Evolutionary conservation across 2,113 vertebrate species (phyloP), one percentile per base, ranked within the genome.

Genomic region (Stegostoma tigrinum): DNA sequence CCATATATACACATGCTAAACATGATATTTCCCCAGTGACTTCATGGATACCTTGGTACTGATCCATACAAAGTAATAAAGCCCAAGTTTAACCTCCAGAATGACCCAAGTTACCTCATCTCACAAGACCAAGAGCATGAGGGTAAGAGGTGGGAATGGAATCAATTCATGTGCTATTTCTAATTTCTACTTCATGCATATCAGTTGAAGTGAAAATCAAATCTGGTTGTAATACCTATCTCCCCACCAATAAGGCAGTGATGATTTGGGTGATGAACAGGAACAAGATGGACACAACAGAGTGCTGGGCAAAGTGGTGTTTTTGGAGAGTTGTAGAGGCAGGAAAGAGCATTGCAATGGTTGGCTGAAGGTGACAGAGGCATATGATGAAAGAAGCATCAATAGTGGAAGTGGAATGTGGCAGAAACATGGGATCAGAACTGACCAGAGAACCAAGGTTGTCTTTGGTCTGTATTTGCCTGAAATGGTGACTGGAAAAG

Each of bases 81-180:
- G 48, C 24, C 87, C 52, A 90, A 52, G 52, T 90, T 90, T 90
- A 90, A 90, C 87, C 87, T 90, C 48, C 61, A 52, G 52, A 61
- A 3, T 90, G 52, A 52, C 87, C 27, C 0, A 27, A 61, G 30
- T 90, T 90, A 61, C 48, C n/a, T 90, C 52, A 90, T 90, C 30
- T 34, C 48, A 61, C 34, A 27, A 55, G 27, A 15, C 61, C 5
- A 27, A 34, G 14, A 90, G 27, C 10, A 14, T 90, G 87, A 10
- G 52, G 12, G 8, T 30, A 27, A 30, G 48, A 12, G 86, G 30
- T 48, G 87, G 27, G 87, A 61, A 67, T 66, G 61, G 61, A 93
- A 93, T 64, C 89, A 66, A 93, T 93, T 93, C 10, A 17, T 5
- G 4, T 42, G 42, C 34, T 21, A 61, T 1, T 66, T 67, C 64